phyloP scores from a whole-genome alignment of 1,140 invertebrate species.

The Zeugodacus cucurbitae region DNA sequence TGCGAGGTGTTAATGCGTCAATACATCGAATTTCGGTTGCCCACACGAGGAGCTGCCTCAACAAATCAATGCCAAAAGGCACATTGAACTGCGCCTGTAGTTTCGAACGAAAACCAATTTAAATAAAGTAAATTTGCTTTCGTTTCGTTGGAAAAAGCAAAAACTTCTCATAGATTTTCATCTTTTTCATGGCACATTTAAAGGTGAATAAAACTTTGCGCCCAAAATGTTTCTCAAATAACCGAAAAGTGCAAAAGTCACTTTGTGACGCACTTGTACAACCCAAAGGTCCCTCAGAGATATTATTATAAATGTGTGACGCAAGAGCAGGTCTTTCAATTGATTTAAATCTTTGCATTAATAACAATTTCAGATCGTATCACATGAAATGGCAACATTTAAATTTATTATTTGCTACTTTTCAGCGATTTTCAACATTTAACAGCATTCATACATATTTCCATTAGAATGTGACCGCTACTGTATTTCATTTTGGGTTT shows the following conservation, averaged over 20 bases:
- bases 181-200: not conserved
- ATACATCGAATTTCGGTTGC: not conserved
- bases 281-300: not conserved
- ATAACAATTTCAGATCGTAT: not conserved
- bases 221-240: not conserved
- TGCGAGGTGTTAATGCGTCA: not conserved
- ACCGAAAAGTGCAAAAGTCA: not conserved
- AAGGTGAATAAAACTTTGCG: not conserved
- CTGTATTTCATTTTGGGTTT: not conserved
- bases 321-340: not conserved
- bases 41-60: no score
- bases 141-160: no score
- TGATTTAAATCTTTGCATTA: not conserved
- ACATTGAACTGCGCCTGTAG: no score
- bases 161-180: no score
- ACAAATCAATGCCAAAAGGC: no score
- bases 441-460: not conserved
- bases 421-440: not conserved
- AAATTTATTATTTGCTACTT: not conserved
- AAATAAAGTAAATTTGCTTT: no score
- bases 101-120: no score
- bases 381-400: not conserved
- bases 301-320: not conserved
- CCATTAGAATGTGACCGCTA: not conserved
- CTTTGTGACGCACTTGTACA: not conserved